These are phyloP conservation scores for Mya arenaria DNA, from an alignment of 1,140 invertebrate genomes.

Conservation along the genomic window DNA sequence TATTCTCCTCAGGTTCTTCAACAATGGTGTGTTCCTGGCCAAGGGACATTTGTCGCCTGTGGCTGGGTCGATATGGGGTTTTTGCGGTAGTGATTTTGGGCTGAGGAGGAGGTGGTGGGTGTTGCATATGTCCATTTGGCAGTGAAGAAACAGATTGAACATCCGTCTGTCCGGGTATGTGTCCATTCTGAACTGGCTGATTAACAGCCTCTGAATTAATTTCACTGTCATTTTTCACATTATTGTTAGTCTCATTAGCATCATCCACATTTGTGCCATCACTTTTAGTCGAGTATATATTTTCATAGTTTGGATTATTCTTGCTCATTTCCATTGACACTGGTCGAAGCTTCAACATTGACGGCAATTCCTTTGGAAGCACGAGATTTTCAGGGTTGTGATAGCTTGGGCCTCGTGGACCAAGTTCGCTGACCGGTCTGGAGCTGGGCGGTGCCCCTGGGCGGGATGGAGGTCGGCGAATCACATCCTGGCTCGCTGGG, in stretches of 20 bases:
- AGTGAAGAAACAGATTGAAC: background rate
- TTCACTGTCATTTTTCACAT: background rate
- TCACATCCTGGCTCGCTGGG: slow-evolving; percentile 30
- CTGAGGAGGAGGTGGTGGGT: background rate
- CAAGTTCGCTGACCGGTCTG: slow-evolving; percentile 33
- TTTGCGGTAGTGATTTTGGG: background rate
- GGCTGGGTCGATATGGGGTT: slow-evolving; percentile 43
- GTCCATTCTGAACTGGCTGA: slow-evolving; percentile 32
- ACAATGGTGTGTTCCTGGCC: slow-evolving; percentile 58
- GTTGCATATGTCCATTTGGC: slow-evolving; percentile 36
- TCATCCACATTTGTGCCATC: slow-evolving; percentile 16
- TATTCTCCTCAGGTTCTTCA: slow-evolving; percentile 67
- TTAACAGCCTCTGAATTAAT: background rate
- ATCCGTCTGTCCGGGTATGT: background rate
- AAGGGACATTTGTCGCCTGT: slow-evolving; percentile 61
- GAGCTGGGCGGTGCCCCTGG: slow-evolving; percentile 46
- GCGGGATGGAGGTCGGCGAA: slow-evolving; percentile 45
- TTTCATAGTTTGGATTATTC: slow-evolving; percentile 62
- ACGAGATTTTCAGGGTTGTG: slow-evolving; percentile 64
- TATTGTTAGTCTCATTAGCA: background rate
- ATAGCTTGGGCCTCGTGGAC: slow-evolving; percentile 59
- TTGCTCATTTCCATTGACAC: slow-evolving; percentile 68
- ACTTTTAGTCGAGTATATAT: slow-evolving; percentile 36
- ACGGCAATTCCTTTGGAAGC: slow-evolving; percentile 54
- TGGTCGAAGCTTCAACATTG: slow-evolving; percentile 58